These are phyloP conservation scores for Synchiropus splendidus DNA, from an alignment of 2,113 vertebrate genomes.

Conservation along the genomic window DNA sequence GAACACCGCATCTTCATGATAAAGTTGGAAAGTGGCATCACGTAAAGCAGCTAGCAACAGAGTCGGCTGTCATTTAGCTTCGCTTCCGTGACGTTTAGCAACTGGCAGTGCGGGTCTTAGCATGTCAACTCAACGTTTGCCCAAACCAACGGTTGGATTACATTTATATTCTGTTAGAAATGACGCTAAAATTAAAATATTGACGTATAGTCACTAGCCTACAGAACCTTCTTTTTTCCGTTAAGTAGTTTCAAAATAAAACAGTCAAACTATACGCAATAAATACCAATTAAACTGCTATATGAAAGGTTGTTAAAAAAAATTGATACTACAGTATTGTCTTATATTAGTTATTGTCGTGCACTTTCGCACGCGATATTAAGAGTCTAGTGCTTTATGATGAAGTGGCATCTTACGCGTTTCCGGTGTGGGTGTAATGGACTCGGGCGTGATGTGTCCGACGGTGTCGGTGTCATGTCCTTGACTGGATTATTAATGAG, in stretches of 20 bases:
- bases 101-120: too few relatives aligned
- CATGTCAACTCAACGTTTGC: too few relatives aligned
- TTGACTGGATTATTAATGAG: constrained; percentile 65
- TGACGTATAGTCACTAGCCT: too few relatives aligned
- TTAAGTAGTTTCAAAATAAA: constrained; percentile 30
- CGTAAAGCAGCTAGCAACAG: too few relatives aligned
- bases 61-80: neutral
- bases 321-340: too few relatives aligned
- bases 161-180: too few relatives aligned
- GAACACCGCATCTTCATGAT: too few relatives aligned
- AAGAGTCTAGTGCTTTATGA: constrained; percentile 3
- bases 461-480: constrained; percentile 48
- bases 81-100: neutral
- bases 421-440: constrained; percentile 6
- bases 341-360: too few relatives aligned
- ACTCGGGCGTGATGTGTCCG: constrained; percentile 1
- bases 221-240: constrained; percentile 13
- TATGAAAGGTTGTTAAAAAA: neutral
- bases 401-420: accelerated
- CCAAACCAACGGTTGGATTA: too few relatives aligned
- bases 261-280: neutral
- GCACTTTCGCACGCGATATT: too few relatives aligned
- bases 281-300: neutral
- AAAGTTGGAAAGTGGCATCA: too few relatives aligned
- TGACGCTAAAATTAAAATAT: too few relatives aligned